These are phyloP conservation scores for Amniataba percoides DNA, from an alignment of 2,797 vertebrate genomes.

Conservation along the genomic window DNA sequence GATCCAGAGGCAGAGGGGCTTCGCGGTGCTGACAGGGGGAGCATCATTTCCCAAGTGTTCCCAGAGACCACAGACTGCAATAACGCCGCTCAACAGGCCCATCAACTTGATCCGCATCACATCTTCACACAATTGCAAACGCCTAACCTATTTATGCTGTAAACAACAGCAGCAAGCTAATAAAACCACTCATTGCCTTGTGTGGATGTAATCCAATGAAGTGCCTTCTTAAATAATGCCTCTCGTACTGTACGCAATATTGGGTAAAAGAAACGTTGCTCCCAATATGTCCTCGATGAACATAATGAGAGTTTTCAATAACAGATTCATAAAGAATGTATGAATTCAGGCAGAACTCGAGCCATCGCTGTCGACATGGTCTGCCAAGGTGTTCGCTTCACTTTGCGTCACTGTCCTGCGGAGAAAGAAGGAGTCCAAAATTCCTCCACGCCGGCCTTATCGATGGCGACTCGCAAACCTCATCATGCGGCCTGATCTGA, in stretches of 20 bases:
- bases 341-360: conserved; percentile 72
- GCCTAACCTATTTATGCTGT: conserved; percentile 83
- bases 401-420: conserved; percentile 68
- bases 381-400: conserved; percentile 55
- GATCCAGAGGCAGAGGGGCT: conserved; percentile 71
- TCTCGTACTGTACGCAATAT: conserved; percentile 67
- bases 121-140: conserved; percentile 71
- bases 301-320: conserved; percentile 85
- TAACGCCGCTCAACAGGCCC: conserved; percentile 84
- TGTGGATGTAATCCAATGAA: conserved; percentile 81
- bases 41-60: conserved; percentile 78
- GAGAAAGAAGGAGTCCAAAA: conserved; percentile 1
- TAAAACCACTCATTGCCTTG: conserved; percentile 77
- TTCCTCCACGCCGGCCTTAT: conserved; percentile 28
- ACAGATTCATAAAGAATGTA: conserved; percentile 85
- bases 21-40: conserved; percentile 66
- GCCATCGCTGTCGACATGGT: conserved; percentile 32
- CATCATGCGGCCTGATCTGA: conserved; percentile 59
- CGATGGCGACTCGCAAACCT: conserved; percentile 49
- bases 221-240: conserved; percentile 73
- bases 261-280: conserved; percentile 71
- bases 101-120: conserved; percentile 85
- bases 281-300: conserved; percentile 80
- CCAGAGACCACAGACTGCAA: conserved; percentile 79
- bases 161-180: conserved; percentile 81